phyloP scores from a whole-genome alignment of 2,888 invertebrate species.

The Ophioninae sp. region DNA sequence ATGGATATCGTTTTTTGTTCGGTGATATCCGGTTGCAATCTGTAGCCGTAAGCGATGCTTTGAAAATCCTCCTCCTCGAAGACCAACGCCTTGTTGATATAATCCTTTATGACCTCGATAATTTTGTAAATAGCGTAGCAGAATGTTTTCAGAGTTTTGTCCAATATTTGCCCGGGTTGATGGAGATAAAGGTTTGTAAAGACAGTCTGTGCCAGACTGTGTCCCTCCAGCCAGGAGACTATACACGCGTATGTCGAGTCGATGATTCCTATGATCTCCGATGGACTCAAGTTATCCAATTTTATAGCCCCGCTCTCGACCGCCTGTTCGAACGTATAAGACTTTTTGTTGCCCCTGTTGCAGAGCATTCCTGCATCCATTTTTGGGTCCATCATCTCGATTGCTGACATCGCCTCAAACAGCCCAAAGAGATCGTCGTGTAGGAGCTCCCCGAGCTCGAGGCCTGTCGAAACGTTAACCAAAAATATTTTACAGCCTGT shows the following conservation, averaged over 20 bases:
- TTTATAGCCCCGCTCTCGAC: slow-evolving; percentile 91
- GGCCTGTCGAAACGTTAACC: slow-evolving; percentile 82
- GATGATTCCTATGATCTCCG: slow-evolving; percentile 95
- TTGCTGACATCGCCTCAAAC: slow-evolving; percentile 99
- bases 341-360: slow-evolving; percentile 92
- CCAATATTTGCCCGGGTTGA: slow-evolving; percentile 92
- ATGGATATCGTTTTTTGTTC: slow-evolving; percentile 91
- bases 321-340: slow-evolving; percentile 93
- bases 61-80: slow-evolving; percentile 99
- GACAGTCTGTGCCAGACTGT: slow-evolving; percentile 97
- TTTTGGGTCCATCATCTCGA: slow-evolving; percentile 99
- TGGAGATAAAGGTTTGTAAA: slow-evolving; percentile 98
- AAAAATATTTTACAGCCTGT: not conserved
- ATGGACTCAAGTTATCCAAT: slow-evolving; percentile 87
- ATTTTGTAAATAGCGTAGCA: slow-evolving; percentile 94
- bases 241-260: slow-evolving; percentile 97
- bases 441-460: slow-evolving; percentile 93
- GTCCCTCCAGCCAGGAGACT: slow-evolving; percentile 98
- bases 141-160: slow-evolving; percentile 92
- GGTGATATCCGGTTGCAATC: slow-evolving; percentile 90
- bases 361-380: slow-evolving; percentile 99
- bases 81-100: slow-evolving; percentile 92
- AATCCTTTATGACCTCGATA: slow-evolving; percentile 93
- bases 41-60: slow-evolving; percentile 94
- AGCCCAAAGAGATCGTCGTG: slow-evolving; percentile 96